Evolutionary conservation across 2,888 invertebrate genomes (phyloP).

Genomic region (Morpho deidamia): DNA sequence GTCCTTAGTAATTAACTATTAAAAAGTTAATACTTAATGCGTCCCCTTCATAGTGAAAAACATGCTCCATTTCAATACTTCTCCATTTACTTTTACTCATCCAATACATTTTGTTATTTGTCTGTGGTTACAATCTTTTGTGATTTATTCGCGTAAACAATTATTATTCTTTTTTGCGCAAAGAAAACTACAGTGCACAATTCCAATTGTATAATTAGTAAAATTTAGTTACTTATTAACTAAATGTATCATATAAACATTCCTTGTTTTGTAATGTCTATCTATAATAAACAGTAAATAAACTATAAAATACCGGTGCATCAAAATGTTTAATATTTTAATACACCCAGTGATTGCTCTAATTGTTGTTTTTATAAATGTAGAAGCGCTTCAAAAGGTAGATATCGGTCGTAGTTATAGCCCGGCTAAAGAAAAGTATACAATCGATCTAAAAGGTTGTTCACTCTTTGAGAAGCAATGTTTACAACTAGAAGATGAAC

Average conservation of each 20-base stretch:
- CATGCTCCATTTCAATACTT: no score
- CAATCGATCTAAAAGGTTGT: conserved; percentile 54
- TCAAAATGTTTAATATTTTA: conserved; percentile 45
- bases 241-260: conserved; percentile 1
- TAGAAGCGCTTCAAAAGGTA: conserved; percentile 40
- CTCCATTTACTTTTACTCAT: no score
- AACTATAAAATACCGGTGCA: conserved; percentile 28
- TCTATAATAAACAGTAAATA: conserved; percentile 4
- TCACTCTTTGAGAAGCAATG: conserved; percentile 60
- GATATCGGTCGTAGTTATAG: conserved; percentile 33
- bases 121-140: no score
- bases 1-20: no score
- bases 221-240: background rate
- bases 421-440: conserved; percentile 44
- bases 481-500: conserved; percentile 59
- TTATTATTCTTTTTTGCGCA: background rate
- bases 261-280: background rate
- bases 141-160: no score
- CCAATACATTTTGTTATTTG: no score
- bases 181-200: background rate
- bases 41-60: no score
- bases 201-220: background rate
- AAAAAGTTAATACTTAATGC: no score
- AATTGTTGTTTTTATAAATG: conserved; percentile 27
- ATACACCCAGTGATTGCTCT: conserved; percentile 10